Evolutionary conservation across 2,888 invertebrate genomes (phyloP).

Genomic region (Melitaea athalia): DNA sequence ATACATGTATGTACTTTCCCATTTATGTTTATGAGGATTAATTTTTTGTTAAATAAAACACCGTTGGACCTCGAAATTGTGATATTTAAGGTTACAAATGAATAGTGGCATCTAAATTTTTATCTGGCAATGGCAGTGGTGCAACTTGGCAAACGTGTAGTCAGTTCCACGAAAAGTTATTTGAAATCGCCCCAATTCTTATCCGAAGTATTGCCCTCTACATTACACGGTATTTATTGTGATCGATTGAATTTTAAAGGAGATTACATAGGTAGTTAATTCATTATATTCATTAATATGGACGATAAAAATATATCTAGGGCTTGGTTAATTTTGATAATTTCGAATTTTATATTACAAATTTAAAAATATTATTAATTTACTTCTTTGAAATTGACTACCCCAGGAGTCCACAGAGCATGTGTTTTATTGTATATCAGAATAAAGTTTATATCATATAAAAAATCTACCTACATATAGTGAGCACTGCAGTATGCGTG

Average conservation of each 20-base stretch:
- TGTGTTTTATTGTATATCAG: no score
- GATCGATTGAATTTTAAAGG: constrained; percentile 5
- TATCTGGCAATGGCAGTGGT: constrained; percentile 76
- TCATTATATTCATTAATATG: neutral
- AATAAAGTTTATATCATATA: no score
- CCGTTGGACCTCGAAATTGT: neutral
- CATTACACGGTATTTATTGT: constrained; percentile 43
- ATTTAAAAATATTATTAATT: no score
- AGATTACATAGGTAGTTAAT: neutral
- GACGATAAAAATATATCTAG: neutral
- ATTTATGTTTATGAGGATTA: neutral
- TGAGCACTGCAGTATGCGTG: no score
- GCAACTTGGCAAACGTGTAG: constrained; percentile 66
- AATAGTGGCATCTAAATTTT: constrained; percentile 57
- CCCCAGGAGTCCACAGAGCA: no score
- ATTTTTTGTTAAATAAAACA: no score
- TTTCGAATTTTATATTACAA: neutral
- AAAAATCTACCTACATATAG: no score
- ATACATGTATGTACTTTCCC: neutral
- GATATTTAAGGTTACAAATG: constrained; percentile 44
- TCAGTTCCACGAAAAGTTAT: constrained; percentile 75
- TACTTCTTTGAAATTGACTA: no score
- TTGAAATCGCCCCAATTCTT: constrained; percentile 75
- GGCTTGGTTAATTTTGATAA: neutral
- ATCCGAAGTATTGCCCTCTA: constrained; percentile 61